These are phyloP conservation scores for Gibbula magus DNA, from an alignment of 2,888 invertebrate species.

Conservation along the genomic window DNA sequence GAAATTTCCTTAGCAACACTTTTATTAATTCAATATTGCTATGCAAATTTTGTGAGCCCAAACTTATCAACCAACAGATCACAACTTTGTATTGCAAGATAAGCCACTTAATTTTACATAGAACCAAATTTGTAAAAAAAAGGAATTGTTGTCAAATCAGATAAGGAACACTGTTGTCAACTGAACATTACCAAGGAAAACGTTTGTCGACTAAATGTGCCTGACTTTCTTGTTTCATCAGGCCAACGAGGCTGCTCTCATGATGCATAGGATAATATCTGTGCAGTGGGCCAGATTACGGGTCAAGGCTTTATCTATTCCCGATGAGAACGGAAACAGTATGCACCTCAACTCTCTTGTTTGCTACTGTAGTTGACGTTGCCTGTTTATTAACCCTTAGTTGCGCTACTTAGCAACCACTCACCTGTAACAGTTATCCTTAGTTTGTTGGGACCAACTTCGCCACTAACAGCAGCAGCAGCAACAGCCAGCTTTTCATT, in stretches of 20 bases:
- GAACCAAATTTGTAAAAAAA: too few relatives aligned
- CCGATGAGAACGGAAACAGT: slow-evolving; percentile 41
- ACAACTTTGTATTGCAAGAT: too few relatives aligned
- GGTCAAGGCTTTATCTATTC: slow-evolving; percentile 46
- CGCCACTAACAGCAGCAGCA: too few relatives aligned
- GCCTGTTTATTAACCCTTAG: background rate
- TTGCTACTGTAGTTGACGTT: background rate
- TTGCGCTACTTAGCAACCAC: background rate
- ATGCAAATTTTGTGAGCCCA: background rate
- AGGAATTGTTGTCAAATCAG: too few relatives aligned
- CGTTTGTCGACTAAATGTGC: background rate
- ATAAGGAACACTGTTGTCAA: too few relatives aligned
- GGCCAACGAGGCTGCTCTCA: slow-evolving; percentile 85
- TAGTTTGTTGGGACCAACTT: too few relatives aligned
- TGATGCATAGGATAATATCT: slow-evolving; percentile 87
- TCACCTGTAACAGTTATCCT: too few relatives aligned
- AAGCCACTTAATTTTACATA: too few relatives aligned
- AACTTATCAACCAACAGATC: too few relatives aligned
- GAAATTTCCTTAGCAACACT: background rate
- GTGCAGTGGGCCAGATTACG: slow-evolving; percentile 78
- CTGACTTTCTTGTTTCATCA: slow-evolving; percentile 65
- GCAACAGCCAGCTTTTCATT: background rate
- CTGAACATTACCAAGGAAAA: too few relatives aligned
- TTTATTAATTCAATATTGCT: background rate
- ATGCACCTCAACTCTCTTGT: slow-evolving; percentile 1